A percentile compares a stretch with the other conserved stretches of the same genome.
These are phyloP conservation scores for Molossus alvarezi DNA, from an alignment of 2,797 vertebrate genomes.

Conservation along the genomic window DNA sequence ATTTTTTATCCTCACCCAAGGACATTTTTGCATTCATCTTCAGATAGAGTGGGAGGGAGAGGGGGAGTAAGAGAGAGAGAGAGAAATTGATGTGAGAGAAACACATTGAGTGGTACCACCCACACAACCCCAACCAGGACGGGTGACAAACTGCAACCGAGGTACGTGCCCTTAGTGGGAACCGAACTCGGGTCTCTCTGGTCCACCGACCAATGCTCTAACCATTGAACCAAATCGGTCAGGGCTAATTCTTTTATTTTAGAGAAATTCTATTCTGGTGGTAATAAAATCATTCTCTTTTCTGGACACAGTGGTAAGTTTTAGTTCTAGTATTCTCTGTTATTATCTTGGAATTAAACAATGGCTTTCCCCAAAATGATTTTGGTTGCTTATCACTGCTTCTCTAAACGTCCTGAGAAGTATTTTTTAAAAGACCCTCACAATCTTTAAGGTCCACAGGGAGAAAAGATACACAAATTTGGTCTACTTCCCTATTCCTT, in stretches of 20 bases:
- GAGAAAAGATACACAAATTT: neutral
- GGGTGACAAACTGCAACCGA: too few relatives aligned
- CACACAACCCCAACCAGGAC: too few relatives aligned
- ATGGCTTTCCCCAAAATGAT: neutral
- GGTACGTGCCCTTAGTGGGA: too few relatives aligned
- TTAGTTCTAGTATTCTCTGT: neutral
- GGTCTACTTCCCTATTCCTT: neutral
- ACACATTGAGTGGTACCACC: too few relatives aligned
- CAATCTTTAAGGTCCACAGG: neutral
- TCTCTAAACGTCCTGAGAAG: neutral
- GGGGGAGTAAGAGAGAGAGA: too few relatives aligned
- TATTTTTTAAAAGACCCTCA: neutral
- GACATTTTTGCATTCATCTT: too few relatives aligned
- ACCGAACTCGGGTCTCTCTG: too few relatives aligned
- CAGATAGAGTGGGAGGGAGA: too few relatives aligned
- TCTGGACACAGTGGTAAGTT: constrained; percentile 28
- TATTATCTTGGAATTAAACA: constrained; percentile 5
- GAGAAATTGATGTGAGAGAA: too few relatives aligned
- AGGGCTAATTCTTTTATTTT: neutral
- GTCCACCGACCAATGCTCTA: too few relatives aligned
- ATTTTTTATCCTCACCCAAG: too few relatives aligned
- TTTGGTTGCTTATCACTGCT: neutral
- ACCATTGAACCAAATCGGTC: too few relatives aligned
- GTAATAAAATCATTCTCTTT: neutral
- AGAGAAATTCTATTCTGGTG: constrained; percentile 11